Percentiles rank a stretch among this genome's conserved stretches.
phyloP scores from a whole-genome alignment of 2,113 vertebrate species.

The Orientallactaga bullata region DNA sequence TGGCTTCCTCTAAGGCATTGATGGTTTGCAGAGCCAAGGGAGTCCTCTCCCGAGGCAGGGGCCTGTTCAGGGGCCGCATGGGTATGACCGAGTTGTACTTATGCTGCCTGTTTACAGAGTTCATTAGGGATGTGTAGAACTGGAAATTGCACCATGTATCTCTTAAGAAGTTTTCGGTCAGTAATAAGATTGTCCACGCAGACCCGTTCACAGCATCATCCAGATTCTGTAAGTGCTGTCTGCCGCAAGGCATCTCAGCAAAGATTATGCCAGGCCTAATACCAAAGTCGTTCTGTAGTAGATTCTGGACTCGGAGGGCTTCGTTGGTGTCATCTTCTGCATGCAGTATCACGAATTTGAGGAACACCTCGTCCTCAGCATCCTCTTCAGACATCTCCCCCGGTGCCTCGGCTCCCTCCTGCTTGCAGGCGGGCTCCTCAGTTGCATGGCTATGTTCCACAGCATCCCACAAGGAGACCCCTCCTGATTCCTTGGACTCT shows the following conservation, averaged over 20 bases:
- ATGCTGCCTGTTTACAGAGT: conserved; percentile 78
- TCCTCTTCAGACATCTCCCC: not conserved
- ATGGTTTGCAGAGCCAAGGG: conserved; percentile 77
- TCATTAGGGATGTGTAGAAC: conserved; percentile 78
- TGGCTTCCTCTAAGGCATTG: conserved; percentile 83
- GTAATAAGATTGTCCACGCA: conserved; percentile 78
- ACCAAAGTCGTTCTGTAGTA: conserved; percentile 79
- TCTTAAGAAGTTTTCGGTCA: conserved; percentile 81
- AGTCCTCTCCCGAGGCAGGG: conserved; percentile 76
- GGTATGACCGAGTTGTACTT: conserved; percentile 83
- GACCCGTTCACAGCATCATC: conserved; percentile 77
- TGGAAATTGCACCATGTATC: conserved; percentile 82
- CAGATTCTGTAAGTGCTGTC: conserved; percentile 79
- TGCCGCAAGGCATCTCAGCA: conserved; percentile 77
- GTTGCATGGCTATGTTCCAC: fast-evolving
- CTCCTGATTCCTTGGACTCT: not conserved
- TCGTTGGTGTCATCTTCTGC: conserved; percentile 67
- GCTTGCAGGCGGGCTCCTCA: not conserved
- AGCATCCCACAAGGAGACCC: not conserved
- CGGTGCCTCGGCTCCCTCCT: not conserved
- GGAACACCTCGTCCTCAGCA: conserved; percentile 68
- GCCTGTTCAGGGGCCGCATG: conserved; percentile 80
- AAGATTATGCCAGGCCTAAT: conserved; percentile 83
- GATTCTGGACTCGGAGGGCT: conserved; percentile 73
- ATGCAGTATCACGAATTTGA: conserved; percentile 79